phyloP scores from a whole-genome alignment of 92 coral and sea anemone genomes.

The Phenganax stokvisi region DNA sequence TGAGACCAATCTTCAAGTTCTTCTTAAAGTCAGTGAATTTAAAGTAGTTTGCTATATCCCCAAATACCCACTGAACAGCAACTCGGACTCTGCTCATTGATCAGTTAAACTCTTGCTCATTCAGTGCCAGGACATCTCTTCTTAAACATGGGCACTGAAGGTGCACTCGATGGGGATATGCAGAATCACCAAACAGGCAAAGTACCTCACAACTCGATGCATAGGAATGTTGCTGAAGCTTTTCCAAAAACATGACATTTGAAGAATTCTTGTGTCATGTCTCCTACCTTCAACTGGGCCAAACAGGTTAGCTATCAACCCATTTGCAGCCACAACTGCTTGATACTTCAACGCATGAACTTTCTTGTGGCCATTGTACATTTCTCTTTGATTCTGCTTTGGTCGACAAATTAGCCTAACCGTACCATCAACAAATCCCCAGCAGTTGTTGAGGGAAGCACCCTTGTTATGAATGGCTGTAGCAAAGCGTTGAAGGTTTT shows the following conservation, averaged over 20 bases:
- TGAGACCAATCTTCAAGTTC: conserved; percentile 7
- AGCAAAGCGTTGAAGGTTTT: not conserved
- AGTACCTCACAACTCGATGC: not conserved
- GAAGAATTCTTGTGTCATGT: conserved; percentile 7
- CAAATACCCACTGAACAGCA: conserved; percentile 18
- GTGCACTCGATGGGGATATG: conserved; percentile 7
- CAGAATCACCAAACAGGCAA: conserved; percentile 18
- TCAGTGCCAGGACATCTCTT: not conserved
- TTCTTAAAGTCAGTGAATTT: conserved; percentile 10
- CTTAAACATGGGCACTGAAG: conserved; percentile 6
- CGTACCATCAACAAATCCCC: conserved; percentile 28
- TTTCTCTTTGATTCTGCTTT: not conserved
- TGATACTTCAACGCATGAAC: conserved; percentile 5
- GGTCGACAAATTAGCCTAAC: conserved; percentile 2
- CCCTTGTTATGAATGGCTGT: conserved; percentile 7
- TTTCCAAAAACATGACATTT: not conserved
- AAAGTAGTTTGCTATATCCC: conserved; percentile 8
- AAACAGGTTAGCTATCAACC: not conserved
- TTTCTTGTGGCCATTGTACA: conserved; percentile 4
- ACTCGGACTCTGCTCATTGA: conserved; percentile 18
- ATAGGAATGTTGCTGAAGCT: not conserved
- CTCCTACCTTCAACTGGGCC: conserved; percentile 8
- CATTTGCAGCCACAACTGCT: not conserved
- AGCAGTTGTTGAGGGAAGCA: conserved; percentile 25
- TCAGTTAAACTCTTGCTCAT: not conserved